Base-by-base conservation (phyloP, 2,797 vertebrate genomes). In the Peromyscus aztecus region DNA sequence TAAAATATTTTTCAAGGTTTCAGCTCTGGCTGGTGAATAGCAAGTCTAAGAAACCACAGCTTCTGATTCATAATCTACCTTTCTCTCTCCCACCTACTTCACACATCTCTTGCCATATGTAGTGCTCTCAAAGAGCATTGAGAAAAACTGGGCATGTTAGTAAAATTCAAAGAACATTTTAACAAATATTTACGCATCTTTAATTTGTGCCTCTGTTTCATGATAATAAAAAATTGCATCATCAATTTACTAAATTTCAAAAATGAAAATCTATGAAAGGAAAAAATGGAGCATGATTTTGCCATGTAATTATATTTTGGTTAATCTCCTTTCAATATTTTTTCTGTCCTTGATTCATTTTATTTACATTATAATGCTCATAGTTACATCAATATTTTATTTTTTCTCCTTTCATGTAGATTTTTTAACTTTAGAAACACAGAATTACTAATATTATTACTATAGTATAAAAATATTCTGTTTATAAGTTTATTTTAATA, bases 1-100 rank as follows among this genome's bases (percentile, higher is more conserved):
- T 98, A 97, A 97, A 97, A 96, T 89, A 67, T 87, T 96, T 97
- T 96, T 95, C 61, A 97, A 94, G 92, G 75, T 92, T 97, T 93
- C 34, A 94, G 67, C 37, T 75, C 71, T 43, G 93, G 43, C 24
- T 93, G 90, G 90, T 94, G 85, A 94, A 94, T 92, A 92, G 92
- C 43, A 97, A 97, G 96, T 80, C 43, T 34, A 96, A 96, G 86
- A 81, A 94, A 76, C 43, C 85, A 59, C 6, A 95, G 84, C 49
- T 78, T 95, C 77, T 65, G 77, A 89, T 94, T 94, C 14, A 95
- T 87, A 94, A 88, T 90, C 46, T 87, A 55, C 37, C 91, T 14
- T 76, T 86, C 55, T 88, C 90, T 95, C 21, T 65, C 27, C 75
- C 29, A 94, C 17, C 27, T 40, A 21, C 59, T 37, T 65, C 78